Evolutionary conservation across 2,888 invertebrate species (phyloP).

Genomic region (Eilema griseolum): DNA sequence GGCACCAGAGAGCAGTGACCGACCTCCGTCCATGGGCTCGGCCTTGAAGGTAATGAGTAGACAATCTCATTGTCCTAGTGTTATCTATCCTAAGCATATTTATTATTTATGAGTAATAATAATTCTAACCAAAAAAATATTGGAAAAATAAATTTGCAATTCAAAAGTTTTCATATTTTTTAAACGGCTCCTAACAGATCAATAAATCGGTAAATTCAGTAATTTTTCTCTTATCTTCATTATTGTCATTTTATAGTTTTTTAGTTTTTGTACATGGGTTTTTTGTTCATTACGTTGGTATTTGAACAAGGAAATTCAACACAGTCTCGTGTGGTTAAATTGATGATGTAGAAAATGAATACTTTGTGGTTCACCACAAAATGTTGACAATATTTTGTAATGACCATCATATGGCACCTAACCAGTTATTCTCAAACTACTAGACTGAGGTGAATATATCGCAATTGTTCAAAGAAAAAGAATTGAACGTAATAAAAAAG

Average conservation of each 20-base stretch:
- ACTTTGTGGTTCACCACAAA: slow-evolving; percentile 42
- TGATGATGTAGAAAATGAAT: slow-evolving; percentile 40
- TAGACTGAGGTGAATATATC: background rate
- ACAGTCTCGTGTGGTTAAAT: slow-evolving; percentile 35
- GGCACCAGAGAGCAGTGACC: background rate
- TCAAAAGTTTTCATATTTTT: too few species aligned
- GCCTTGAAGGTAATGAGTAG: background rate
- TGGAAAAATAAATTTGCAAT: too few species aligned
- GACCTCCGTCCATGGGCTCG: background rate
- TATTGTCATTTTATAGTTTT: too few species aligned
- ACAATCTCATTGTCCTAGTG: too few species aligned
- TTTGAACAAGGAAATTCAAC: slow-evolving; percentile 31
- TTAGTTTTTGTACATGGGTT: too few species aligned
- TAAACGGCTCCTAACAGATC: too few species aligned
- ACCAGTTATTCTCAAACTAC: slow-evolving; percentile 11
- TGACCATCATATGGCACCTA: slow-evolving; percentile 30
- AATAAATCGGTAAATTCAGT: too few species aligned
- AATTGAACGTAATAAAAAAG: background rate
- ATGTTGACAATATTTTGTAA: slow-evolving; percentile 46
- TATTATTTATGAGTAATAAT: too few species aligned
- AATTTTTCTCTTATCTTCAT: too few species aligned
- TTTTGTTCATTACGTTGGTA: too few species aligned
- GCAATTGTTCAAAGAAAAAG: background rate
- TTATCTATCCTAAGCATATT: too few species aligned
- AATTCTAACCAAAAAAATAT: too few species aligned